Percentiles rank a stretch among this genome's conserved stretches.
phyloP scores from a whole-genome alignment of 2,888 invertebrate genomes.

The Megaustenia siamemsis region DNA sequence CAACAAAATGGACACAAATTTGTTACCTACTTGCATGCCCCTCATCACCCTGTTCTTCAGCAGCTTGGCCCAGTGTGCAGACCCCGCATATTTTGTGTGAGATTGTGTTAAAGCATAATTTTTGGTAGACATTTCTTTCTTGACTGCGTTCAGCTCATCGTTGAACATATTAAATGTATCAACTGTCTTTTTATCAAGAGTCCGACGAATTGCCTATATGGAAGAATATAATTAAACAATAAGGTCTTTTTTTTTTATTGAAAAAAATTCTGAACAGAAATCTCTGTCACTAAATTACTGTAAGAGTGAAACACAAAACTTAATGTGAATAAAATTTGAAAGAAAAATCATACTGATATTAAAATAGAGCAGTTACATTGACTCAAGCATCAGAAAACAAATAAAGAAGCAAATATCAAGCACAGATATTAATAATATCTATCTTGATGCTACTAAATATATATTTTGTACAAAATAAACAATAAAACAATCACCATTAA shows the following conservation, averaged over 20 bases:
- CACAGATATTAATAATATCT: no score
- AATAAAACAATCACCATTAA: neutral
- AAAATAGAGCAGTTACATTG: no score
- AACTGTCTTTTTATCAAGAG: constrained; percentile 84
- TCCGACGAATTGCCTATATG: constrained; percentile 78
- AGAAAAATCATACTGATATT: no score
- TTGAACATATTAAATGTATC: constrained; percentile 85
- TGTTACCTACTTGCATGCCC: constrained; percentile 76
- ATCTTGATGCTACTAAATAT: no score
- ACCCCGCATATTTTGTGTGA: constrained; percentile 87
- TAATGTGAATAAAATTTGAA: no score
- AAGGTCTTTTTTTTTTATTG: no score
- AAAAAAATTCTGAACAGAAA: no score
- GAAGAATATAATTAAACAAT: neutral
- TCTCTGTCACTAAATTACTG: no score
- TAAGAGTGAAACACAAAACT: no score
- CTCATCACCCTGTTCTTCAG: constrained; percentile 83
- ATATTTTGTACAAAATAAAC: no score
- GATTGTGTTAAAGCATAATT: constrained; percentile 81
- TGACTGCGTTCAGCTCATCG: constrained; percentile 87
- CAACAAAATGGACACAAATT: neutral
- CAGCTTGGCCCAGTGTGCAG: constrained; percentile 85
- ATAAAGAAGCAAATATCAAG: no score
- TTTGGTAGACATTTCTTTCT: constrained; percentile 83
- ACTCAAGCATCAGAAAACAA: no score